Evolutionary conservation across 2,113 vertebrate species (phyloP).

Genomic region (Aphelocoma coerulescens): DNA sequence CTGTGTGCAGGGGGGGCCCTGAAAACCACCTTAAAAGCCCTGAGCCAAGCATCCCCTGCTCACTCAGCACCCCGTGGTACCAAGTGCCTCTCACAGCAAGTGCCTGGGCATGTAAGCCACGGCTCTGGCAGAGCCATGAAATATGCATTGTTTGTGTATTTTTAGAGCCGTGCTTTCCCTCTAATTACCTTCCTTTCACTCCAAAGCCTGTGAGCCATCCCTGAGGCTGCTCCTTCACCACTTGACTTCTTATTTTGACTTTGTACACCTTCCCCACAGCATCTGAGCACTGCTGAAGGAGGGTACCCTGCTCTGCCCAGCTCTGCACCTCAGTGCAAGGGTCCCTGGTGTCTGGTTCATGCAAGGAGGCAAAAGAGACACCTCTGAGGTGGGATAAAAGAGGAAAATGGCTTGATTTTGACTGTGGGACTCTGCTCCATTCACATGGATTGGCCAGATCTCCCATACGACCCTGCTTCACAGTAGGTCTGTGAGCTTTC

Average conservation of each 20-base stretch:
- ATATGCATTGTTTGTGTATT: neutral
- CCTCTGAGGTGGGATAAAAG: neutral
- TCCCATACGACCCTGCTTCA: neutral
- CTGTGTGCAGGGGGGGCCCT: neutral
- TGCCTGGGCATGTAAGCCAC: accelerated
- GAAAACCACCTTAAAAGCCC: neutral
- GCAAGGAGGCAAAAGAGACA: neutral
- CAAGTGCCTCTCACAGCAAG: neutral
- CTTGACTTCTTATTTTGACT: neutral
- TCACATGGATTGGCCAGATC: neutral
- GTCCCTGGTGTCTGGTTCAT: neutral
- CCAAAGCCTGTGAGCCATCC: neutral
- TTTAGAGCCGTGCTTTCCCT: neutral
- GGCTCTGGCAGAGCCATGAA: neutral
- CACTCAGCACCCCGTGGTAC: neutral
- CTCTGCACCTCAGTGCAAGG: neutral
- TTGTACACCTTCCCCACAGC: neutral
- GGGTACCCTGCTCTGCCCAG: accelerated
- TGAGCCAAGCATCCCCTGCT: neutral
- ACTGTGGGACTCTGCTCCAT: neutral
- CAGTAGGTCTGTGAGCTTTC: neutral
- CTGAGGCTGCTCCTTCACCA: neutral
- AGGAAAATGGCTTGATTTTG: neutral
- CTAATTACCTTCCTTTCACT: neutral
- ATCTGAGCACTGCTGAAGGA: neutral